Base-by-base conservation (phyloP, 2,797 vertebrate species). In the Gila robusta region DNA sequence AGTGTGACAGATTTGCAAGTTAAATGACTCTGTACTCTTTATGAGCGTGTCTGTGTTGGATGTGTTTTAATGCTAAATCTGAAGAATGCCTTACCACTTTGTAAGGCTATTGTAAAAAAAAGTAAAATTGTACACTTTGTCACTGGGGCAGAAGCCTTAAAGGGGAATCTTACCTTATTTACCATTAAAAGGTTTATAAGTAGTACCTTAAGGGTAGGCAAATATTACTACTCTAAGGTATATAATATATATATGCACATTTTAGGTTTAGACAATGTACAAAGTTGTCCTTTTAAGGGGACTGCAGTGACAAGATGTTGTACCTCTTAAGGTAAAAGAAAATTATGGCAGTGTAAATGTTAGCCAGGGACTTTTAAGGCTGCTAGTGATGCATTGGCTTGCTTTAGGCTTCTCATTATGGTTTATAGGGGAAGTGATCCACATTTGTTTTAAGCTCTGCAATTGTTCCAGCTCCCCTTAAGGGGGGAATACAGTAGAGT, bases 391-490 rank as follows among this genome's bases (percentile, higher is more conserved):
- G 79, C 87, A 92, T 92, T 85, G 90, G 80, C 82, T 74, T 87
- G 80, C 91, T 93, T 89, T 89, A 90, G 91, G 90, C 49, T 86
- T 87, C 87, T 87, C 91, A 92, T 93, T 94, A 93, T 82, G 83
- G 89, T 91, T 93, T 92, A 87, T 83, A 86, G 90, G 86, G 83
- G 88, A 94, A 92, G 91, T 93, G 89, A 80, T 86, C 74, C 41
- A 73, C 86, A 87, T 88, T 78, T 88, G 69, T 82, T 82, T 76
- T 73, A 39, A 66, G 59, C 56, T 81, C 84, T 32, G 78, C 84
- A 82, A 28, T 77, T 84, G 81, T 84, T 76, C 26, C 76, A 62
- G 52, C 16, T 85, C 67, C 28, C 56, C 67, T 62, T 37, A 54
- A 52, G 54, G 54, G 78, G 19, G 21, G 26, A 56, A 85, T 35